Base-by-base conservation (phyloP, 2,888 invertebrate species). In the Halictus quadricinctus region DNA sequence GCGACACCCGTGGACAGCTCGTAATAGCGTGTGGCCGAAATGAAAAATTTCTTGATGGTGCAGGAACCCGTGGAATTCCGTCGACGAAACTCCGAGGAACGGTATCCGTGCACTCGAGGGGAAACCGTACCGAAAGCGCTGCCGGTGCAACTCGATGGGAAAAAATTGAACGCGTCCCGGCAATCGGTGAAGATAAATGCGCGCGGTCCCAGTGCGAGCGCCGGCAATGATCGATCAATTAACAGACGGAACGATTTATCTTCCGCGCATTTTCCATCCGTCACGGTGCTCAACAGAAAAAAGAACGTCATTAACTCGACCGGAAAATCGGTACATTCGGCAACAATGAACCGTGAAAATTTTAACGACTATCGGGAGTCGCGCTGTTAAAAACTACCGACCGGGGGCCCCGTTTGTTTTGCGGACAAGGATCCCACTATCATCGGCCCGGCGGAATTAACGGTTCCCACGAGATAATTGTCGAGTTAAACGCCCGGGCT, bases 11-110 rank as follows among this genome's bases (percentile, higher is more conserved):
- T 70, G 36, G 75, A 54, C 78, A 54, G 74, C 72, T 58, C 58
- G 84, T 89, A 89, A 86, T 88, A 85, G 75, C 79, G 41, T 21
- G 64, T 72, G 15, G 78, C 46, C 60, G 76, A 50, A 75, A 77
- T 81, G 79, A 80, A 84, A 88, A 84, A 77, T 80, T 81, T 78
- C 84, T 69, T 50, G 72, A 41, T 36, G 25, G n/a, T 58, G 46
- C 18, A n/a, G 36, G 21, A 43, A 73, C 50, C 50, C 79, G 3
- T 46, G 70, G 70, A 85, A 85, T 77, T 41, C 3, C 8, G 36
- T 15, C 21, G 21, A 21, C 36, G 50, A 21, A 18, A 54, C 21
- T 10, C 2, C 18, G 54, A 6, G 36, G 13, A 58, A 43, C 15
- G 25, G 21, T 48, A 48, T 48, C 18, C 18, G 36, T 7, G 21